These are phyloP conservation scores for Rhynchonycteris naso DNA, from an alignment of 2,797 vertebrate genomes.

Conservation along the genomic window DNA sequence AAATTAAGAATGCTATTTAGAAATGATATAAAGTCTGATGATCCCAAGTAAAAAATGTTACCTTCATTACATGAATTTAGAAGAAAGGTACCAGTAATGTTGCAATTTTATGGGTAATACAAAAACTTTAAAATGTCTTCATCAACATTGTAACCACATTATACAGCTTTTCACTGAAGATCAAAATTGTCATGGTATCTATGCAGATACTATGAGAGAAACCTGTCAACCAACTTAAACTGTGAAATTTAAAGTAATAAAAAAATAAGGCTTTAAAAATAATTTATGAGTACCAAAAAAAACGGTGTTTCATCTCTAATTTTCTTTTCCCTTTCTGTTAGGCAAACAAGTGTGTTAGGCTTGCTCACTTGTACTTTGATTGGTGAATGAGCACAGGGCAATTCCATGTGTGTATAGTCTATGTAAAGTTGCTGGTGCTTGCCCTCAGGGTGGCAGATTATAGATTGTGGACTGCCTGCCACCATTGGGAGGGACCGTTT, in stretches of 20 bases:
- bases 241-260: background rate
- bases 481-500: too few species aligned
- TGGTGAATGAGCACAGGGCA: too few species aligned
- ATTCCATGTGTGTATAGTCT: too few species aligned
- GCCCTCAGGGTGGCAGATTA: too few species aligned
- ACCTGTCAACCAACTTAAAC: background rate
- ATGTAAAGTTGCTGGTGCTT: too few species aligned
- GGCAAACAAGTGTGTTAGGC: too few species aligned
- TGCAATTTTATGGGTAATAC: background rate
- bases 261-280: background rate
- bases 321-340: too few species aligned
- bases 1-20: background rate
- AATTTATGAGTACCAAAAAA: background rate
- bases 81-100: background rate
- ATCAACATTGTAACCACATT: background rate
- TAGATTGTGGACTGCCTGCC: too few species aligned
- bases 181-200: background rate
- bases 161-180: background rate
- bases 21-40: background rate
- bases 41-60: background rate
- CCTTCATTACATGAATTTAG: background rate
- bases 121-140: constrained; percentile 3
- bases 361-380: too few species aligned
- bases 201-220: background rate
- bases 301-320: background rate